Evolutionary conservation across 2,888 invertebrate genomes (phyloP).

Genomic region (Acleris holmiana): DNA sequence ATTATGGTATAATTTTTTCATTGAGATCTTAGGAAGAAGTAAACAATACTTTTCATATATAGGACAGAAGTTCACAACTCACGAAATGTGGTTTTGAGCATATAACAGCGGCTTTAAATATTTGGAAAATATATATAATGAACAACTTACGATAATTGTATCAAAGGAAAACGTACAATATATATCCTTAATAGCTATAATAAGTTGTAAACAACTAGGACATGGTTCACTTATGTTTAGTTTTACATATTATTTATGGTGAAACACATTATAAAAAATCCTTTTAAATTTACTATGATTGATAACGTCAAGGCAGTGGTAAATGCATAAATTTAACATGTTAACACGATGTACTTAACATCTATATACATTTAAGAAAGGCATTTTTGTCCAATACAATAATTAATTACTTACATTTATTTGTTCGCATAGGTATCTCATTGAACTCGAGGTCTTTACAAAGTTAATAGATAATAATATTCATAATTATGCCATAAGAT

Average conservation of each 20-base stretch:
- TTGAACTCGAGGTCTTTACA: constrained; percentile 4
- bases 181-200: constrained; percentile 36
- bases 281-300: constrained; percentile 62
- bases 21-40: constrained; percentile 36
- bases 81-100: constrained; percentile 39
- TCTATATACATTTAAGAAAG: constrained; percentile 54
- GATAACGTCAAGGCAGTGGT: constrained; percentile 76
- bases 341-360: constrained; percentile 54
- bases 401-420: constrained; percentile 21
- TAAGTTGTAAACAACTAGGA: constrained; percentile 40
- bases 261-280: constrained; percentile 62
- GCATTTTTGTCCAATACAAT: constrained; percentile 39
- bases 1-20: constrained; percentile 26
- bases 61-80: constrained; percentile 39
- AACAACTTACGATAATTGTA: constrained; percentile 34
- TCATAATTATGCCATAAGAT: constrained; percentile 35
- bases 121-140: constrained; percentile 32
- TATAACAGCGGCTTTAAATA: constrained; percentile 37
- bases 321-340: constrained; percentile 63
- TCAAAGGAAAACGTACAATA: constrained; percentile 33
- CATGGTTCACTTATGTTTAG: constrained; percentile 47
- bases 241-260: constrained; percentile 55
- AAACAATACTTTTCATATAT: constrained; percentile 25
- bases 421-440: constrained; percentile 23
- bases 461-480: constrained; percentile 15